phyloP scores from a whole-genome alignment of 2,888 invertebrate species.

The Eremobia ochroleuca region DNA sequence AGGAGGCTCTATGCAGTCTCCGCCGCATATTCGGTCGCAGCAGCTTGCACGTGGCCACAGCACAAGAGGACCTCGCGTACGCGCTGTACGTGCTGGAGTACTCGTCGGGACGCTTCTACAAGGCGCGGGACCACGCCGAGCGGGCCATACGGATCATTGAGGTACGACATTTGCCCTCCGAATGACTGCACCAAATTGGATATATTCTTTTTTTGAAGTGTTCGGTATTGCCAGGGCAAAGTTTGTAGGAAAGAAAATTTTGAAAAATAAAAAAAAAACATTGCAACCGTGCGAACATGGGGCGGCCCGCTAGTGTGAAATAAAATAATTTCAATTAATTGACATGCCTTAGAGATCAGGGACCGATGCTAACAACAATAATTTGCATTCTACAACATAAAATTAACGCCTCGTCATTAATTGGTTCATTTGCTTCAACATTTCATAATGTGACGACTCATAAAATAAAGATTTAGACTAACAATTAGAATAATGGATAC shows the following conservation, averaged over 20 bases:
- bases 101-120: constrained; percentile 95
- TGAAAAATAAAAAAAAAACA: too few relatives aligned
- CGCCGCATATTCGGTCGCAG: constrained; percentile 95
- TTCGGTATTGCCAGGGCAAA: too few relatives aligned
- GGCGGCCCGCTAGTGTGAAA: too few relatives aligned
- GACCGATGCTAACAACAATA: too few relatives aligned
- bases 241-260: too few relatives aligned
- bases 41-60: constrained; percentile 97
- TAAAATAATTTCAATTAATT: too few relatives aligned
- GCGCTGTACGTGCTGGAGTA: constrained; percentile 98
- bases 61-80: constrained; percentile 98
- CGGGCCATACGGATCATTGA: constrained; percentile 92
- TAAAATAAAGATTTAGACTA: not conserved
- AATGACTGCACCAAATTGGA: too few relatives aligned
- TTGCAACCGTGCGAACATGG: too few relatives aligned
- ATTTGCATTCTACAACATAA: too few relatives aligned
- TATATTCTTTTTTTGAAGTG: too few relatives aligned
- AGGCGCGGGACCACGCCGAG: constrained; percentile 96
- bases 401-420: not conserved
- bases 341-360: too few relatives aligned
- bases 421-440: not conserved
- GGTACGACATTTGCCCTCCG: constrained; percentile 31
- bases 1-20: constrained; percentile 94
- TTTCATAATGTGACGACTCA: not conserved
- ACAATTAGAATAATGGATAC: not conserved